Evolutionary conservation across 2,113 vertebrate species (phyloP).

Genomic region (Xiphophorus couchianus): DNA sequence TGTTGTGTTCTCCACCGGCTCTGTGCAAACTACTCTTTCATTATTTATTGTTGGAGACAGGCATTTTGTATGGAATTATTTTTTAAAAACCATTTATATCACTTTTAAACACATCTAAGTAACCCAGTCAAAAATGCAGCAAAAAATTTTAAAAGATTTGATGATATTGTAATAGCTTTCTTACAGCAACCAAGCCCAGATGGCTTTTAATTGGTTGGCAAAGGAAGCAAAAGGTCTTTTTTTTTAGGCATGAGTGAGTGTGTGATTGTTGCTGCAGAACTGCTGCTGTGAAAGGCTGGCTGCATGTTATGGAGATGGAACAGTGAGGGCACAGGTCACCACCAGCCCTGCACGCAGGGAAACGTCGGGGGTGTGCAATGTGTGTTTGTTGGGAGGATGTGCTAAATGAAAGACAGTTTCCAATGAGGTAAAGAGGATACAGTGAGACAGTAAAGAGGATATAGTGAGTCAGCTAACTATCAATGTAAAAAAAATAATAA

Average conservation of each 20-base stretch:
- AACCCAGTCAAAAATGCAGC: conserved; percentile 36
- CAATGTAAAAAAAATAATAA: not conserved
- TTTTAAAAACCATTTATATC: not conserved
- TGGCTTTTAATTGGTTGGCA: conserved; percentile 96
- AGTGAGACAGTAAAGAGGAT: conserved; percentile 45
- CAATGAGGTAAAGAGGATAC: conserved; percentile 69
- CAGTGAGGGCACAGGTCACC: conserved; percentile 87
- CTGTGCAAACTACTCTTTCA: conserved; percentile 14
- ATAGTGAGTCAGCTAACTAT: conserved; percentile 36
- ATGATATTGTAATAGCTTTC: conserved; percentile 57
- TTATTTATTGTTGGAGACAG: not conserved
- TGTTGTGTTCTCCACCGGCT: conserved; percentile 32
- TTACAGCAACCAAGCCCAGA: conserved; percentile 85
- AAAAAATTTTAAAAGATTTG: conserved; percentile 40
- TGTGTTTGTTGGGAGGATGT: conserved; percentile 39
- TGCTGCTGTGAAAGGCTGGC: conserved; percentile 91
- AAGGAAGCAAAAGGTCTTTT: conserved; percentile 90
- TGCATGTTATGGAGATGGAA: conserved; percentile 86
- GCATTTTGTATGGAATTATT: not conserved
- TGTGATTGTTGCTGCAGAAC: conserved; percentile 94
- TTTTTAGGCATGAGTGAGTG: conserved; percentile 92
- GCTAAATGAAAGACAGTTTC: conserved; percentile 76
- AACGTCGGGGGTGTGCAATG: conserved; percentile 61
- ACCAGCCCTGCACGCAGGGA: conserved; percentile 82
- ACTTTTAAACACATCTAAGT: conserved; percentile 15